Base-by-base conservation (phyloP, 1,140 invertebrate species). In the Scaptomyza graminum region DNA sequence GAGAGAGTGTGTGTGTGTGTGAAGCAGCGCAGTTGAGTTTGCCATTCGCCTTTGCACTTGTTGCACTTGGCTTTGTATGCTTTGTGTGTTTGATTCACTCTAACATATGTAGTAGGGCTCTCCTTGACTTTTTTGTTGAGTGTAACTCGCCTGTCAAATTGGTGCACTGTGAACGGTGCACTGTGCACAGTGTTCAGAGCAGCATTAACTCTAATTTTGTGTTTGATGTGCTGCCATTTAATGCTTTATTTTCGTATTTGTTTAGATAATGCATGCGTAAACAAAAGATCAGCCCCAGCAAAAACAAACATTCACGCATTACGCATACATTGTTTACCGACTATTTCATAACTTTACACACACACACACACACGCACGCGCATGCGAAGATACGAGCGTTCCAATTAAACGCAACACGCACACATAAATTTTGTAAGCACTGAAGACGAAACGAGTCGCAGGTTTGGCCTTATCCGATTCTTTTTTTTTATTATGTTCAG, bases 231-330 rank as follows among this genome's bases (percentile, higher is more conserved):
- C 31, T 61, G 67, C 79, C 31, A 61, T 82, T 79, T 79, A 82
- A 88, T 88, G 79, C 59, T 55, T 64, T 87, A 87, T 88, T 87
- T 88, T 87, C 74, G 83, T 88, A 87, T 88, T 87, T 87, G 83
- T 87, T 87, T 87, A 88, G 82, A 85, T 85, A 85, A 85, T 85
- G 82, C 82, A 67, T 81, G 51, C 71, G 82, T 85, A 87, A 85
- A 85, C 82, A 85, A 84, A 64, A 51, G 28, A 65, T 41, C 37
- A 54, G 50, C 55, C 37, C 37, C 68, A 74, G 69, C 71, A 41
- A 72, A 63, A 50, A 49, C 55, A 71, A 64, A 75, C 67, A 76
- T 61, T n/a, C 11, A 34, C 1, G 28, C 34, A 69, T 87, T 85
- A 64, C 82, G 63, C n/a, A n/a, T 76, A 79, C 75, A 87, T 78